Conservation (phyloP, 1,140 invertebrate species). For the Hylaeus volcanicus region DNA sequence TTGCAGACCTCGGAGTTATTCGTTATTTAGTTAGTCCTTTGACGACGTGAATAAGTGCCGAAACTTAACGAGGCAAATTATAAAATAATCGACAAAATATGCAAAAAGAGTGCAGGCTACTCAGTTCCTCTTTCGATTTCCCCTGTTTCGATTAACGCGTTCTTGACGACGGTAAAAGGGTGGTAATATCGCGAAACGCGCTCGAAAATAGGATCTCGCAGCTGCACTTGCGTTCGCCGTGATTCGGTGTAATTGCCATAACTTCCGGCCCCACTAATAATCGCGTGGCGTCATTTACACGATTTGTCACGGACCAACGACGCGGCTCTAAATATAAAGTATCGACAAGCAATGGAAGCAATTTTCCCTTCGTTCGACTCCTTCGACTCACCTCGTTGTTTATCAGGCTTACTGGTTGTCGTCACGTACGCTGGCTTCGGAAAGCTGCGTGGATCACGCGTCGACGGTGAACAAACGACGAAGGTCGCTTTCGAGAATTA, state of each 20-base stretch:
- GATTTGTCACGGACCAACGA: constrained; percentile 4
- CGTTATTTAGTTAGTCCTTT: too few species aligned
- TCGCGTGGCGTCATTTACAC: constrained; percentile 59
- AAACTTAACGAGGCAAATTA: too few species aligned
- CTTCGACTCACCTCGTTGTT: constrained; percentile 5
- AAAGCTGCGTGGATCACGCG: not conserved
- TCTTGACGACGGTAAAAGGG: constrained; percentile 1
- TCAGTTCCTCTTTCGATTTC: too few species aligned
- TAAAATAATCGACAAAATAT: too few species aligned
- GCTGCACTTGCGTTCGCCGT: constrained; percentile 51
- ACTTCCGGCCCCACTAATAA: constrained; percentile 64
- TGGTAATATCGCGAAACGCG: constrained; percentile 19
- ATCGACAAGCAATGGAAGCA: not conserved
- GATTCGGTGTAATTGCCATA: constrained; percentile 58
- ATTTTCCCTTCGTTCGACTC: not conserved
- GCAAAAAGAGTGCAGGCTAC: too few species aligned
- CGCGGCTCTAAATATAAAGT: constrained; percentile 57
- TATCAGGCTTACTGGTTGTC: constrained; percentile 6
- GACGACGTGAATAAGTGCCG: too few species aligned
- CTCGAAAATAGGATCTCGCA: constrained; percentile 68
- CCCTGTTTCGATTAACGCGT: not conserved
- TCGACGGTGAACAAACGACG: not conserved
- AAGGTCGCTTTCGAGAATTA: not conserved
- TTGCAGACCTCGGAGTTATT: too few species aligned
- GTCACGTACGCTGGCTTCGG: constrained; percentile 1